These are phyloP conservation scores for Bellardia bayeri DNA, from an alignment of 2,888 invertebrate genomes.

Conservation along the genomic window DNA sequence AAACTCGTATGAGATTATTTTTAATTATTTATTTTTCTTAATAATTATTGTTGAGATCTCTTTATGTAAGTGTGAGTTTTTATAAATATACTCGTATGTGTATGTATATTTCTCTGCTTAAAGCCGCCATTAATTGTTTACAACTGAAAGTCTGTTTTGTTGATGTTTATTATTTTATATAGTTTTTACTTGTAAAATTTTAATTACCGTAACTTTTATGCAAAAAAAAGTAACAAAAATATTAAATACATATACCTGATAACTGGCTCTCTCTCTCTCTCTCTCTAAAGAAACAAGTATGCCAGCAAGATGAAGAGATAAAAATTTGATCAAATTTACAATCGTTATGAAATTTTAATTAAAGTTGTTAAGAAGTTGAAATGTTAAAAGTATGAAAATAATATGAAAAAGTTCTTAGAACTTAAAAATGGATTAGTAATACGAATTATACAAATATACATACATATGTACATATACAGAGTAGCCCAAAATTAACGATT, in stretches of 20 bases:
- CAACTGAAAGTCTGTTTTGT: constrained; percentile 17
- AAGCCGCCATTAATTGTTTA: constrained; percentile 39
- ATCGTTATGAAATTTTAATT: constrained; percentile 2
- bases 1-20: constrained; percentile 21
- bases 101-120: constrained; percentile 24
- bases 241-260: background rate
- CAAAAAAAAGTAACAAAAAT: constrained; percentile 19
- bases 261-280: constrained; percentile 13
- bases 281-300: background rate
- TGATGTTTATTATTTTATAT: constrained; percentile 3
- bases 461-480: too few relatives aligned
- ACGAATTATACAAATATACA: too few relatives aligned
- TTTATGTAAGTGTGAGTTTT: constrained; percentile 11
- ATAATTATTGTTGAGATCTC: constrained; percentile 39
- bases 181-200: constrained; percentile 39
- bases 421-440: background rate
- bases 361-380: background rate
- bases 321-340: background rate
- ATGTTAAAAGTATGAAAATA: background rate
- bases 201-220: constrained; percentile 52
- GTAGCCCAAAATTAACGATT: too few relatives aligned
- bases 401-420: constrained; percentile 10
- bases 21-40: constrained; percentile 24
- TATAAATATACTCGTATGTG: background rate
- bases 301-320: constrained; percentile 23